These are phyloP conservation scores for Craniophora ligustri DNA, from an alignment of 2,888 invertebrate species.

Conservation along the genomic window DNA sequence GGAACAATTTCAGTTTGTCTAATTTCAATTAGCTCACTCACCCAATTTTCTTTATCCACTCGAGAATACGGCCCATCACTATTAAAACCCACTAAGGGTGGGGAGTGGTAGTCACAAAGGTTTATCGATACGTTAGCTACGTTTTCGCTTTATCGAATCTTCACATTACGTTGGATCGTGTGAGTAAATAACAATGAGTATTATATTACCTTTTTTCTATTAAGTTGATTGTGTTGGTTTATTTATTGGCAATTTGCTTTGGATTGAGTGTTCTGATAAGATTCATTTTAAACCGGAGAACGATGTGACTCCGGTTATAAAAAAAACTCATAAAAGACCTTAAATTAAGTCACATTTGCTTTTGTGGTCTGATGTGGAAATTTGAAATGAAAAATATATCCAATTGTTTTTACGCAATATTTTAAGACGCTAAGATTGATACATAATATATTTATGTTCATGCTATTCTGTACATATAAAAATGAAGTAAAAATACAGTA, in stretches of 20 bases:
- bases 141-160: constrained; percentile 61
- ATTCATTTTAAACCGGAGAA: constrained; percentile 32
- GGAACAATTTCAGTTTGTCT: too few relatives aligned
- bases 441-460: too few relatives aligned
- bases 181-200: constrained; percentile 58
- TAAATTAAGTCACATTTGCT: too few relatives aligned
- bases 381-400: too few relatives aligned
- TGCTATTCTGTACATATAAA: too few relatives aligned
- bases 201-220: constrained; percentile 57
- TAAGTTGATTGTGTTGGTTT: constrained; percentile 52
- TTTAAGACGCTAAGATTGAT: too few relatives aligned
- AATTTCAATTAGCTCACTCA: too few relatives aligned
- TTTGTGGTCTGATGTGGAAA: too few relatives aligned
- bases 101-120: constrained; percentile 69
- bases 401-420: too few relatives aligned
- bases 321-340: too few relatives aligned
- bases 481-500: too few relatives aligned
- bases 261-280: constrained; percentile 21
- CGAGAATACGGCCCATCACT: constrained; percentile 47
- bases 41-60: constrained; percentile 37
- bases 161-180: constrained; percentile 52
- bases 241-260: constrained; percentile 44
- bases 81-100: constrained; percentile 54
- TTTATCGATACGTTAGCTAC: constrained; percentile 68
- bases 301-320: too few relatives aligned